These are phyloP conservation scores for Brevimyrus niger DNA, from an alignment of 2,113 vertebrate genomes.

Conservation along the genomic window DNA sequence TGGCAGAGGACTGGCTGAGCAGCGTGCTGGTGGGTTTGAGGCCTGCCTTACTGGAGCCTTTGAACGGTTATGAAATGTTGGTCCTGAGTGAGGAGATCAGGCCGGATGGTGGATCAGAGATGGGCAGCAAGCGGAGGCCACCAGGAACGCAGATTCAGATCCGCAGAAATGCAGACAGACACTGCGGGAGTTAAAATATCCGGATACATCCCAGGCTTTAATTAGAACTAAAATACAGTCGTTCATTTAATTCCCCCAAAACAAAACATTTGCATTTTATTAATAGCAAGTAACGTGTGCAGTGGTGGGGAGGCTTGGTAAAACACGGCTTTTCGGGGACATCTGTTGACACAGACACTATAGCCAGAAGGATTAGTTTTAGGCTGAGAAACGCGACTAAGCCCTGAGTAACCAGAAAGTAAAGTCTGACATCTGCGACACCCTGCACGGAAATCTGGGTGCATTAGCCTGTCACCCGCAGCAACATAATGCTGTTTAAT, in stretches of 20 bases:
- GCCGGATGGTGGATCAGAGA: not conserved
- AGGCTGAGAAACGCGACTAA: not conserved
- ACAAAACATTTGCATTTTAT: not conserved
- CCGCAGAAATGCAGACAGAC: not conserved
- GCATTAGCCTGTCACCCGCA: not conserved
- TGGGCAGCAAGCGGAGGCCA: not conserved
- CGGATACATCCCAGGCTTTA: not conserved
- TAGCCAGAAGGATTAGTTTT: not conserved
- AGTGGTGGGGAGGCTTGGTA: not conserved
- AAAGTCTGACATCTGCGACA: not conserved
- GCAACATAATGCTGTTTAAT: not conserved
- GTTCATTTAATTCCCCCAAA: not conserved
- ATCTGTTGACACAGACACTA: not conserved
- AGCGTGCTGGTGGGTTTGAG: conserved; percentile 69
- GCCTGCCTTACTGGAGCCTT: not conserved
- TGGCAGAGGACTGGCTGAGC: conserved; percentile 85
- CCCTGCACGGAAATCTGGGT: not conserved
- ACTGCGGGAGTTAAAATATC: not conserved
- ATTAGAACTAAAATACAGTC: not conserved
- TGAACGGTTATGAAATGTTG: too few species aligned
- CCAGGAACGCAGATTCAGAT: not conserved
- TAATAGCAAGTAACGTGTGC: not conserved
- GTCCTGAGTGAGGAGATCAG: not conserved
- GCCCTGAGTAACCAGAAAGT: not conserved
- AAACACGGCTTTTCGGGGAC: not conserved